Evolutionary conservation across 2,888 invertebrate species (phyloP), one percentile per base, ranked within the genome.

Genomic region (Melieria crassipennis): DNA sequence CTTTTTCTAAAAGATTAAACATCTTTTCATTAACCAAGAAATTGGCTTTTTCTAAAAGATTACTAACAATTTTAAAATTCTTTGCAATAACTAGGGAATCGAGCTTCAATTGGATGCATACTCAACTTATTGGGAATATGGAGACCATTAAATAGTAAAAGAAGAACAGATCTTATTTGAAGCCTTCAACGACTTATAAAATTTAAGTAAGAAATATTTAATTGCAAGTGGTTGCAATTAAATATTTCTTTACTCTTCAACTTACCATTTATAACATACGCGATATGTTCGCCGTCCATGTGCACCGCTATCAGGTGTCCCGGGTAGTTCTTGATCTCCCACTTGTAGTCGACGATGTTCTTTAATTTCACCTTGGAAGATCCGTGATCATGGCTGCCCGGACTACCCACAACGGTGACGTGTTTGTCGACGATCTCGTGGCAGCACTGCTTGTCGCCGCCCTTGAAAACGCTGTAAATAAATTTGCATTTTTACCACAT

Each of bases 261-360:
- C 80, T 85, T 87, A 96, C 96, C 94, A 91, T 94, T 96, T 75
- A 98, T 92, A 73, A 93, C 94, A 87, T 97, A 98, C 0, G 98
- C 98, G 77, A 97, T 88, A 85, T 93, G 94, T 81, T 93, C 92
- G 69, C 95, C 94, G 81, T 91, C 91, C 80, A 93, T 91, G 85
- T 98, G 97, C 57, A 96, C 92, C 9, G 97, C 95, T 56, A 98
- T 90, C 72, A 98, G 88, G 83, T 95, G 94, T 0, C 98, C 97
- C 0, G 92, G 89, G 81, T 96, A 96, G 83, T 94, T 93, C 79
- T 93, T 92, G 61, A 93, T 90, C 84, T 97, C 97, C 98, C 98
- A 98, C 77, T 93, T 94, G 85, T 94, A 97, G 82, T 97, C 96
- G 42, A 97, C 96, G 63, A 96, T 90, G 85, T 94, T 95, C 81